These are phyloP conservation scores for Cryptocephalus moraei DNA, from an alignment of 2,888 invertebrate species.

Conservation along the genomic window DNA sequence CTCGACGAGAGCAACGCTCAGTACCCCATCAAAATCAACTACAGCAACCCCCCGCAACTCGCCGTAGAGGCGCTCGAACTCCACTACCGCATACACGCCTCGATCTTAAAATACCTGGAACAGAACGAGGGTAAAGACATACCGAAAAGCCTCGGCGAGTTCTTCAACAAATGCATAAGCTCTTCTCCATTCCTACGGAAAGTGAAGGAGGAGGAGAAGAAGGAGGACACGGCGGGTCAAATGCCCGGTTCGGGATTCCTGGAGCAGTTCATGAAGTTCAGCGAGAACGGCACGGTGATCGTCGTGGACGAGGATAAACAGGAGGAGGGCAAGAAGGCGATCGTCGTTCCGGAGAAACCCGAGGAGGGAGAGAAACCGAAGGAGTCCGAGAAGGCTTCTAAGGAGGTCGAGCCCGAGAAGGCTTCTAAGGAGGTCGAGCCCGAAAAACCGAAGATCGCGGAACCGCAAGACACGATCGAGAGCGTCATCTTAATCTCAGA, in stretches of 20 bases:
- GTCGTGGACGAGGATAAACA: neutral
- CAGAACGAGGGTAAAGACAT: conserved; percentile 62
- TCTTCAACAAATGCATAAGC: conserved; percentile 47
- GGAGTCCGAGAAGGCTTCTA: neutral
- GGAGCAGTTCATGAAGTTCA: conserved; percentile 17
- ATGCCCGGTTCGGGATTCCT: conserved; percentile 12
- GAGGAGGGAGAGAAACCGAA: neutral
- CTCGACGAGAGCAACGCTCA: conserved; percentile 70
- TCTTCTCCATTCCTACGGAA: conserved; percentile 11
- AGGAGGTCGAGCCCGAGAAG: neutral
- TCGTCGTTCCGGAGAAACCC: neutral
- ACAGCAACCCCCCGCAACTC: conserved; percentile 70
- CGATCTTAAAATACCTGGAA: conserved; percentile 79
- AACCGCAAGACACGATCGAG: neutral
- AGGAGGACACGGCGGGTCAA: conserved; percentile 5
- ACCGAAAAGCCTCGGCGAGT: conserved; percentile 46
- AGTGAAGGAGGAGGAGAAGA: neutral
- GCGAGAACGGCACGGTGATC: neutral
- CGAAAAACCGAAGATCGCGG: neutral
- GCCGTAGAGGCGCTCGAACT: conserved; percentile 85
- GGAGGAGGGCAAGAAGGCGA: neutral
- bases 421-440: neutral
- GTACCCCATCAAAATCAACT: conserved; percentile 80
- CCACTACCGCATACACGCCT: conserved; percentile 75
- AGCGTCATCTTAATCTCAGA: neutral